Evolutionary conservation across 2,888 invertebrate genomes (phyloP).

Genomic region (Ophraella communa): DNA sequence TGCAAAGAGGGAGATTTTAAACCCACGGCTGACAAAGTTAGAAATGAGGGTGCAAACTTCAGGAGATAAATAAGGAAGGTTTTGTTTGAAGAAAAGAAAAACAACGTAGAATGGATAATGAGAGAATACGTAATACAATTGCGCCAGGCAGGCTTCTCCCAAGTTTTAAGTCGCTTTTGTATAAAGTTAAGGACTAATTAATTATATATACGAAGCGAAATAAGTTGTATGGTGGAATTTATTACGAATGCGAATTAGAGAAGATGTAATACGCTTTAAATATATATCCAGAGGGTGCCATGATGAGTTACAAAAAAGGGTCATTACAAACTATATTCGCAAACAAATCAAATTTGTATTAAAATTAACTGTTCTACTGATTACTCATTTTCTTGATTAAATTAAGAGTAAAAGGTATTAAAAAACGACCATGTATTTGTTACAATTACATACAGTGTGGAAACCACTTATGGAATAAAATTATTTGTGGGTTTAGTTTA

Average conservation of each 20-base stretch:
- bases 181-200: slow-evolving; percentile 30
- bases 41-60: slow-evolving; percentile 55
- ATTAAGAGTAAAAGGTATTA: no score
- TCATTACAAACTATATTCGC: no score
- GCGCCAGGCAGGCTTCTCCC: slow-evolving; percentile 29
- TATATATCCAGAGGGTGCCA: neutral
- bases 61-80: slow-evolving; percentile 52
- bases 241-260: slow-evolving; percentile 22
- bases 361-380: no score
- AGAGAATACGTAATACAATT: slow-evolving; percentile 35
- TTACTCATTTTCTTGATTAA: no score
- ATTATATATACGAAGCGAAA: slow-evolving; percentile 25
- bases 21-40: slow-evolving; percentile 51
- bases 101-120: slow-evolving; percentile 39
- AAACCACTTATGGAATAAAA: no score
- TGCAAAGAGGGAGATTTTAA: slow-evolving; percentile 55
- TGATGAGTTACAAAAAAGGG: no score
- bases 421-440: no score
- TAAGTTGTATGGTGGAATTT: slow-evolving; percentile 20
- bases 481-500: no score
- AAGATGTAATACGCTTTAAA: neutral
- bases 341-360: no score
- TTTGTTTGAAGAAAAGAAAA: slow-evolving; percentile 45
- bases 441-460: no score
- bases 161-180: slow-evolving; percentile 35